Conservation (phyloP, 1,140 invertebrate genomes). For the Rhizoglyphus robini region DNA sequence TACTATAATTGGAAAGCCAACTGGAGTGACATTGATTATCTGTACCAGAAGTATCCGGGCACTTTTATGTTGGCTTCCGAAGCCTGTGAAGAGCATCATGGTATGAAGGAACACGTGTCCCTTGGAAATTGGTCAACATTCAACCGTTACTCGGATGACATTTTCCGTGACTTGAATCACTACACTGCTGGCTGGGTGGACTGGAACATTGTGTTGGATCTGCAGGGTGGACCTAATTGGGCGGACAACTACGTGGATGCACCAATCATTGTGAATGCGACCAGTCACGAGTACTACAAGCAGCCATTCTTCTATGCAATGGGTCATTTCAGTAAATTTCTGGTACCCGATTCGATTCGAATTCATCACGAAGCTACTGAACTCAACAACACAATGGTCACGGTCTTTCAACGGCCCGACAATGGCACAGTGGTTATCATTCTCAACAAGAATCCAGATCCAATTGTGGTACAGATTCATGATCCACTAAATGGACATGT, state of each 20-base stretch:
- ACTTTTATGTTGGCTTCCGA: conserved; percentile 40
- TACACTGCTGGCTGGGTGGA: conserved; percentile 34
- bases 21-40: conserved; percentile 19
- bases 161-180: conserved; percentile 6
- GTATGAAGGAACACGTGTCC: background rate
- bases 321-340: no score
- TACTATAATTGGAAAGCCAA: conserved; percentile 38
- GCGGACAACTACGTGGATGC: no score
- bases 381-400: background rate
- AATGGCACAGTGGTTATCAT: no score
- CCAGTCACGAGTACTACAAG: no score
- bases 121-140: conserved; percentile 19
- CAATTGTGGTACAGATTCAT: background rate
- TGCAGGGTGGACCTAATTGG: no score
- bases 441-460: background rate
- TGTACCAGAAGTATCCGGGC: conserved; percentile 41
- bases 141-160: conserved; percentile 21
- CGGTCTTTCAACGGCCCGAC: conserved; percentile 14
- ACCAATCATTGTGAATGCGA: no score
- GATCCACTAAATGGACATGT: background rate
- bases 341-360: background rate
- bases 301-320: no score
- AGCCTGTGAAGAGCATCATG: conserved; percentile 38
- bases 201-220: conserved; percentile 41
- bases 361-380: background rate